Evolutionary conservation across 2,113 vertebrate genomes (phyloP).

Genomic region (Okapia johnstoni): DNA sequence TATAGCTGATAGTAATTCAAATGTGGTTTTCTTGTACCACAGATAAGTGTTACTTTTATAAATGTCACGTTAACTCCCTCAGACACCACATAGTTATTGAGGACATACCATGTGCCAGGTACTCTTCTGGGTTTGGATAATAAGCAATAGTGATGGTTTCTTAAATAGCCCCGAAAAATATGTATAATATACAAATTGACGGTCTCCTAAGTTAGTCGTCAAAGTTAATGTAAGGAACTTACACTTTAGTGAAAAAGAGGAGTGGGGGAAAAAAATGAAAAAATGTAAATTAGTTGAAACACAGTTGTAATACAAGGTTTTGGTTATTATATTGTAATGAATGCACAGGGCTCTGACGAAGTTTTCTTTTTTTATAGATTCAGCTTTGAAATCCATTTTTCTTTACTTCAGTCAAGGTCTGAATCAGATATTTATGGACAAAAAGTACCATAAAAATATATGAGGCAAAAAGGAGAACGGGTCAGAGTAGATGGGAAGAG

Average conservation of each 20-base stretch:
- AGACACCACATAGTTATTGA: neutral
- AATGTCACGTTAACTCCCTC: slow-evolving; percentile 2
- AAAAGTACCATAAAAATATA: neutral
- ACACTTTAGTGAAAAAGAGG: neutral
- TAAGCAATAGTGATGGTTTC: neutral
- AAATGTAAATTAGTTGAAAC: neutral
- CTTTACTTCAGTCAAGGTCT: neutral
- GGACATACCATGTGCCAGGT: neutral
- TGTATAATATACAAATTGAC: neutral
- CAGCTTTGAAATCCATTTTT: neutral
- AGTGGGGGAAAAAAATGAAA: neutral
- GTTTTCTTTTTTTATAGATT: neutral
- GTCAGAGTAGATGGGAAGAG: neutral
- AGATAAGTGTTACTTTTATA: neutral
- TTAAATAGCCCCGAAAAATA: neutral
- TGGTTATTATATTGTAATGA: neutral
- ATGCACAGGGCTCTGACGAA: neutral
- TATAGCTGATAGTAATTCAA: neutral
- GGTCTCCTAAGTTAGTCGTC: neutral
- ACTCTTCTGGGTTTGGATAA: neutral
- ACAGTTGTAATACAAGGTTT: neutral
- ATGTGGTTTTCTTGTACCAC: neutral
- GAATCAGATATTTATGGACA: neutral
- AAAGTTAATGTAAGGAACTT: neutral
- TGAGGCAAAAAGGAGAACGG: neutral